phyloP scores from a whole-genome alignment of 2,888 invertebrate species.

The Phaonia tiefii region DNA sequence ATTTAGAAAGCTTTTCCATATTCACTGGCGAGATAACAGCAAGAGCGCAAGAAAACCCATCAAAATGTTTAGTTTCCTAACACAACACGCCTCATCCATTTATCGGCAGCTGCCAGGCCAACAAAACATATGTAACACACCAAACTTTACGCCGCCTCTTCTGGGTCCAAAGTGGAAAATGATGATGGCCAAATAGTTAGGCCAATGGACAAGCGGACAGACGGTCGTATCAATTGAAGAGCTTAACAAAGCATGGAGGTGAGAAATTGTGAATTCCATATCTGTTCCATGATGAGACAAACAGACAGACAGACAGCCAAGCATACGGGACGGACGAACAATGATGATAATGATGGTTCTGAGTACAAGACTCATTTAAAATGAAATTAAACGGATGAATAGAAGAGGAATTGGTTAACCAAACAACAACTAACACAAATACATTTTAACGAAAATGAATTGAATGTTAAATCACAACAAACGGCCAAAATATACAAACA shows the following conservation, averaged over 20 bases:
- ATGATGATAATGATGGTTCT: background rate
- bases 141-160: conserved; percentile 47
- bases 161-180: conserved; percentile 48
- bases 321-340: background rate
- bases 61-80: conserved; percentile 63
- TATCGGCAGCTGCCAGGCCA: conserved; percentile 62
- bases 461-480: conserved; percentile 60
- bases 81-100: conserved; percentile 65
- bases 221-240: background rate
- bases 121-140: conserved; percentile 54
- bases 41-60: conserved; percentile 50
- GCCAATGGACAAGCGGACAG: conserved; percentile 38
- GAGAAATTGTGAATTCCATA: conserved; percentile 60
- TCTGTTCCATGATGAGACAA: conserved; percentile 18
- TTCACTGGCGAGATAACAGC: conserved; percentile 38
- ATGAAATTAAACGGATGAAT: conserved; percentile 43
- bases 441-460: conserved; percentile 51
- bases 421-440: conserved; percentile 34
- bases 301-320: background rate
- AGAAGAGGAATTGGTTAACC: background rate
- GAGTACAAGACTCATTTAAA: conserved; percentile 54
- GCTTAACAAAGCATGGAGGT: conserved; percentile 63
- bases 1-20: conserved; percentile 64
- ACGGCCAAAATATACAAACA: conserved; percentile 45
- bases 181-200: conserved; percentile 45